Evolutionary conservation across 2,888 invertebrate species (phyloP).

Genomic region (Ophion slaviceki): DNA sequence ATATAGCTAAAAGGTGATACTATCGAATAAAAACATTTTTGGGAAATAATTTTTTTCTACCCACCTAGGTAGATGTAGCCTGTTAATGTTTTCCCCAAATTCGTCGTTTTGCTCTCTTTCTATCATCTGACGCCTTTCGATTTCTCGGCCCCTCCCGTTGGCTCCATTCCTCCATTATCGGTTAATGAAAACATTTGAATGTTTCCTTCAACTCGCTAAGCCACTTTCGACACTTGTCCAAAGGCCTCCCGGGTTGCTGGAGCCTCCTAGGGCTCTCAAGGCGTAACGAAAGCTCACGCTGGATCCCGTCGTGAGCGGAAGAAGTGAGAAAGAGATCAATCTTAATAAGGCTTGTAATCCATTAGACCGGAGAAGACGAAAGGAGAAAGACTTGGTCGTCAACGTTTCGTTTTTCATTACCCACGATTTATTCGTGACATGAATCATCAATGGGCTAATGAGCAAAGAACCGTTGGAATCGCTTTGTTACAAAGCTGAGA

Average conservation of each 20-base stretch:
- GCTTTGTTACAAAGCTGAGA: constrained; percentile 6
- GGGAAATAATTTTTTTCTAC: no score
- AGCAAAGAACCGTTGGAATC: constrained; percentile 12
- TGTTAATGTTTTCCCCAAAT: no score
- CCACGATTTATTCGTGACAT: neutral
- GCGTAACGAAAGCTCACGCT: constrained; percentile 22
- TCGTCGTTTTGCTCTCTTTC: neutral
- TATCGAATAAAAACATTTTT: no score
- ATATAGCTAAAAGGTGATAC: no score
- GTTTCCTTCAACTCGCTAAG: neutral
- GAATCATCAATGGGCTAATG: constrained; percentile 11
- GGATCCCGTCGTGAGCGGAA: neutral
- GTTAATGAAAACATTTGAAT: constrained; percentile 25
- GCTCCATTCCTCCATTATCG: constrained; percentile 14
- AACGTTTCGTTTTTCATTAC: neutral
- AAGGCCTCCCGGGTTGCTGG: constrained; percentile 1
- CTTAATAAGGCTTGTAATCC: constrained; percentile 50
- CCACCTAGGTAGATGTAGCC: no score
- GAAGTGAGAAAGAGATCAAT: constrained; percentile 49
- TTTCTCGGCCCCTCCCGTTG: constrained; percentile 19
- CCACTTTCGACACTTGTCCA: constrained; percentile 19
- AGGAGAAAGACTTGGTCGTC: constrained; percentile 9
- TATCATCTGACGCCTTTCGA: neutral
- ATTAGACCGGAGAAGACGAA: constrained; percentile 48
- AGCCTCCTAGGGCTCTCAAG: neutral